phyloP scores from a whole-genome alignment of 2,888 invertebrate genomes.

The Dolomedes plantarius region DNA sequence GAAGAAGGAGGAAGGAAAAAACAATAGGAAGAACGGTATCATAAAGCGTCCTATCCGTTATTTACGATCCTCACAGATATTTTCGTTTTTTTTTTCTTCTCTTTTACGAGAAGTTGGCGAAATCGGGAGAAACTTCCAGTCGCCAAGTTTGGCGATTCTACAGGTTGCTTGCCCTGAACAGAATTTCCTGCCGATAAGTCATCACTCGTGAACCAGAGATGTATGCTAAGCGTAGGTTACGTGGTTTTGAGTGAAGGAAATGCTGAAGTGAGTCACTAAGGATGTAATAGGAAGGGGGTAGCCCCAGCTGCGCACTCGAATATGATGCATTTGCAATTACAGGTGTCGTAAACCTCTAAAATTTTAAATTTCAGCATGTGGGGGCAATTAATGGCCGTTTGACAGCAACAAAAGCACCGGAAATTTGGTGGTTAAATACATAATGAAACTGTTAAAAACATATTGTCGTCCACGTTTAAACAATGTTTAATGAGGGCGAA shows the following conservation, averaged over 20 bases:
- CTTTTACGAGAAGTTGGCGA: constrained; percentile 59
- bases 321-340: constrained; percentile 13
- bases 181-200: constrained; percentile 36
- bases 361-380: background rate
- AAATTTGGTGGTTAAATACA: too few relatives aligned
- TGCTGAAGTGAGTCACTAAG: constrained; percentile 25
- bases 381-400: background rate
- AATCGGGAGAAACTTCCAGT: background rate
- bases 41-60: constrained; percentile 47
- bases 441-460: too few relatives aligned
- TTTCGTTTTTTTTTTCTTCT: too few relatives aligned
- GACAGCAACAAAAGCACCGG: too few relatives aligned
- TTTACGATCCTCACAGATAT: constrained; percentile 35
- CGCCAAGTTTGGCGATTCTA: constrained; percentile 41
- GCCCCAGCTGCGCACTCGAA: constrained; percentile 23
- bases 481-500: too few relatives aligned
- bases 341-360: background rate
- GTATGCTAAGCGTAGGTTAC: constrained; percentile 26
- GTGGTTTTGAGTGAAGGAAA: constrained; percentile 26
- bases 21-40: constrained; percentile 27
- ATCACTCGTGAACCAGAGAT: constrained; percentile 13
- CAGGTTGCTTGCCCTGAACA: constrained; percentile 50
- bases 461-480: background rate
- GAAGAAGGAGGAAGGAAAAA: constrained; percentile 8
- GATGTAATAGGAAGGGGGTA: constrained; percentile 23